Conservation (phyloP, 2,797 vertebrate species). For the Decapterus maruadsi region DNA sequence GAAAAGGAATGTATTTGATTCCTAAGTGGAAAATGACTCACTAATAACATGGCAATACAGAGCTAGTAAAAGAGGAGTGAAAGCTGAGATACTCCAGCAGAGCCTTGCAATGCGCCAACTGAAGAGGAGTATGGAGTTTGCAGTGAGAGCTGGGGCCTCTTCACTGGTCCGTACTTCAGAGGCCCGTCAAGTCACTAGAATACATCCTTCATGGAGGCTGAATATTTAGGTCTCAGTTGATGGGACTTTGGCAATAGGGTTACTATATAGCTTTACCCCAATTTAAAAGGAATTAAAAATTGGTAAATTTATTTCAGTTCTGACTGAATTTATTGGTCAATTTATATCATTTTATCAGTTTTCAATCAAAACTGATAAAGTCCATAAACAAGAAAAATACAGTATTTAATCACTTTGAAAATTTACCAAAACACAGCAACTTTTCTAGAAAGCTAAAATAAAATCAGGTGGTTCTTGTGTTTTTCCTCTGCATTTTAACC, state of each 20-base stretch:
- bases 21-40: conserved; percentile 48
- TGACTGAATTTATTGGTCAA: too few relatives aligned
- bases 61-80: not conserved
- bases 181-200: not conserved
- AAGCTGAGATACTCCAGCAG: conserved; percentile 1
- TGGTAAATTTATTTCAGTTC: too few relatives aligned
- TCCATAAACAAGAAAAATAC: not conserved
- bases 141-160: not conserved
- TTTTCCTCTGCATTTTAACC: not conserved
- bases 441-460: not conserved
- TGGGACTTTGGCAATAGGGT: not conserved
- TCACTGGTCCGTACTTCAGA: conserved; percentile 1
- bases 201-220: not conserved
- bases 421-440: conserved; percentile 14
- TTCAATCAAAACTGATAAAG: too few relatives aligned
- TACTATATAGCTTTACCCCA: not conserved
- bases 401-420: too few relatives aligned
- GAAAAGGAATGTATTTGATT: conserved; percentile 19
- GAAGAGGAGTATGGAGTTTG: not conserved
- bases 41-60: not conserved
- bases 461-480: not conserved
- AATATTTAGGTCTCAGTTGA: not conserved
- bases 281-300: not conserved
- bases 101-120: conserved; percentile 1
- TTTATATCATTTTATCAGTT: too few relatives aligned